Evolutionary conservation across 2,797 vertebrate genomes (phyloP).

Genomic region (Epinephelus awoara): DNA sequence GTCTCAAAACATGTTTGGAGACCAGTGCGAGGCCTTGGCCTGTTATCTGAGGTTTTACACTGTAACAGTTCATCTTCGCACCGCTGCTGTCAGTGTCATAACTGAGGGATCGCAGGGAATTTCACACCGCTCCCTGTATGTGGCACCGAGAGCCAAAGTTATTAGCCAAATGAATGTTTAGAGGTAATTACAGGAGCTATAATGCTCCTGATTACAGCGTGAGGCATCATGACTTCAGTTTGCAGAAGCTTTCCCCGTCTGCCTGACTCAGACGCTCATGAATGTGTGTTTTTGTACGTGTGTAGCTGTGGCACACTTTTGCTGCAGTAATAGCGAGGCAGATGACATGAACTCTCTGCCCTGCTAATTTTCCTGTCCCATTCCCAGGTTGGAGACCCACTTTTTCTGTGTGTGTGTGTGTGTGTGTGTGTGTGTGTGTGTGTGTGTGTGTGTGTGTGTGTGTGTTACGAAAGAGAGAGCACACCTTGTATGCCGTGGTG

Average conservation of each 20-base stretch:
- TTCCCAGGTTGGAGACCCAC: slow-evolving; percentile 32
- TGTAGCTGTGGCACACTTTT: slow-evolving; percentile 37
- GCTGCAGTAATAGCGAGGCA: slow-evolving; percentile 29
- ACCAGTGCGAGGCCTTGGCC: neutral
- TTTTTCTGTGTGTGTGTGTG: slow-evolving; percentile 28
- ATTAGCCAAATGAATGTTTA: slow-evolving; percentile 78
- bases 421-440: slow-evolving; percentile 12
- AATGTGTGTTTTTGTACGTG: slow-evolving; percentile 33
- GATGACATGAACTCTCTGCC: slow-evolving; percentile 57
- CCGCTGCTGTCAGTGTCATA: neutral
- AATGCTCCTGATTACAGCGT: slow-evolving; percentile 74
- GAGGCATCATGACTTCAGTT: slow-evolving; percentile 70
- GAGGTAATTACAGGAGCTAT: slow-evolving; percentile 71
- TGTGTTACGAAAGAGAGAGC: slow-evolving; percentile 10
- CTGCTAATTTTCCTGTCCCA: slow-evolving; percentile 46
- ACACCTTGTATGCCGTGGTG: slow-evolving; percentile 1
- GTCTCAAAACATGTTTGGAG: neutral
- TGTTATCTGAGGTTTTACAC: neutral
- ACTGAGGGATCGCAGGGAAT: slow-evolving; percentile 28
- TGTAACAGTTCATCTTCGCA: slow-evolving; percentile 14
- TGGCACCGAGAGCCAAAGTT: slow-evolving; percentile 55
- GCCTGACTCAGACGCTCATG: slow-evolving; percentile 57
- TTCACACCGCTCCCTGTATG: slow-evolving; percentile 35
- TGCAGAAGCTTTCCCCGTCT: slow-evolving; percentile 69
- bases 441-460: too few species aligned